Evolutionary conservation across 1,140 invertebrate genomes (phyloP), one percentile per base, ranked within the genome.

Genomic region (Drosophila carrolli): DNA sequence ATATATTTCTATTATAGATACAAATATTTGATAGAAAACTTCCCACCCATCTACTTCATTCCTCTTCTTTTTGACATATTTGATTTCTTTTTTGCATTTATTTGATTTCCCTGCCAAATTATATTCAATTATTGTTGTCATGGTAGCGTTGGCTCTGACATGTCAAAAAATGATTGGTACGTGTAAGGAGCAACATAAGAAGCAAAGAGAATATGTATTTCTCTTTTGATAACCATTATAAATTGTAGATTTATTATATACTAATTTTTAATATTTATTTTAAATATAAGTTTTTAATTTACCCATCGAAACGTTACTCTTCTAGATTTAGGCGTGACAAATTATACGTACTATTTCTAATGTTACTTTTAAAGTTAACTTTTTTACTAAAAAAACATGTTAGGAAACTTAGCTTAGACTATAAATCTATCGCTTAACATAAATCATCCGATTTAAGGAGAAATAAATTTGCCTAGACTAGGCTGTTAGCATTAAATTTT

Each of bases 41-140:
- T 44, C 16, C 4, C 32, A 32, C 3, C n/a, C 50, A 14, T 11
- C 27, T 32, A 27, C 23, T 23, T 55, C 32, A 11, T 47, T 4
- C 47, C 27, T 50, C 35, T 54, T 46, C 10, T 11, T 14, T 38
- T 58, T 66, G 23, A 51, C 47, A 60, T 62, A 61, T 71, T 61
- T 77, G 53, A 85, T 85, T 81, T 76, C 9, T 56, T 37, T 63
- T 73, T 53, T 40, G 60, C 59, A 70, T 37, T 66, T 70, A 53
- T 75, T 78, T 59, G 82, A 85, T 59, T 85, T 86, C 63, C 13
- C 53, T 71, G 35, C 23, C 50, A 76, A 56, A 70, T 68, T 48
- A 75, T 62, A 70, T 73, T 54, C 46, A 84, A 84, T 72, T 63
- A 56, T 65, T 41, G 76, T 79, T 60, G 61, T 61, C 65, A 84